phyloP scores from a whole-genome alignment of 1,140 invertebrate species.

The Tetramorium alpestre region DNA sequence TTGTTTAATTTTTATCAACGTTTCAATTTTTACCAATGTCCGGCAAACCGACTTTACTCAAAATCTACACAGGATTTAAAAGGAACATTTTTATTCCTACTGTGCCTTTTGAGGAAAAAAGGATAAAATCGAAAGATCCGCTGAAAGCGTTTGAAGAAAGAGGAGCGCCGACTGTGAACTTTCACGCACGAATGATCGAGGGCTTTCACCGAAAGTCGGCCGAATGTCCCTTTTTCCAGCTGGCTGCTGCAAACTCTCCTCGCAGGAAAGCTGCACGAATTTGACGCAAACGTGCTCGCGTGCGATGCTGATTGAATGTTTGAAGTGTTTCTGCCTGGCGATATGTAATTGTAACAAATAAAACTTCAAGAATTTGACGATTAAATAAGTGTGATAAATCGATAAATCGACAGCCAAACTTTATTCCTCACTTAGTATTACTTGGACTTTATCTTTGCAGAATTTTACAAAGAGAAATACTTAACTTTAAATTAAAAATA shows the following conservation, averaged over 20 bases:
- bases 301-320: slow-evolving; percentile 18
- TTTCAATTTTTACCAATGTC: background rate
- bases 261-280: slow-evolving; percentile 24
- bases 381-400: background rate
- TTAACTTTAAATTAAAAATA: background rate
- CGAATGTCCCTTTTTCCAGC: slow-evolving; percentile 31
- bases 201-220: slow-evolving; percentile 42
- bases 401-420: background rate
- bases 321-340: background rate
- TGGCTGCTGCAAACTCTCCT: slow-evolving; percentile 31
- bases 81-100: slow-evolving; percentile 3
- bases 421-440: slow-evolving; percentile 1
- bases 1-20: background rate
- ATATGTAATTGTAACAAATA: slow-evolving; percentile 25
- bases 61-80: slow-evolving; percentile 8
- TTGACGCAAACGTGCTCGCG: background rate
- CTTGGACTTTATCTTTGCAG: background rate
- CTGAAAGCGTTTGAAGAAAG: slow-evolving; percentile 24
- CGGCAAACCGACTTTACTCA: background rate
- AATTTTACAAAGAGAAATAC: background rate
- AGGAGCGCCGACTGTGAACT: background rate
- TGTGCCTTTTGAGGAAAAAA: background rate
- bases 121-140: background rate
- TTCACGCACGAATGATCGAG: slow-evolving; percentile 51
- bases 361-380: background rate